phyloP scores from a whole-genome alignment of 1,140 invertebrate genomes.

The Harlomillsia oculata region DNA sequence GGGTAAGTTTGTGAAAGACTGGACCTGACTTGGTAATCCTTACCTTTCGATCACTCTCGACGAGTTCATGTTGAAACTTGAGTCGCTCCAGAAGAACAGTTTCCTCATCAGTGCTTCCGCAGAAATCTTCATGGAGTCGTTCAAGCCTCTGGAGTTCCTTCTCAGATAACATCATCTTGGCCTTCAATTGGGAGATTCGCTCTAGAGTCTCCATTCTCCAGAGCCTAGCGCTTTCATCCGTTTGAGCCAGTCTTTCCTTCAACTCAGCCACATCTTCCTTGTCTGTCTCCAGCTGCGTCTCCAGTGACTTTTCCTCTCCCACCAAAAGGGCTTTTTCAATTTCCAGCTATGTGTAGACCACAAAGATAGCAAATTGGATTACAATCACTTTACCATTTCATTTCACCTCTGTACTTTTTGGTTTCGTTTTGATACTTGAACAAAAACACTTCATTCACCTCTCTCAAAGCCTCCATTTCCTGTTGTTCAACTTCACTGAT shows the following conservation, averaged over 20 bases:
- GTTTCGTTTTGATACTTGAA: too few relatives aligned
- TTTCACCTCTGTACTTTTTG: too few relatives aligned
- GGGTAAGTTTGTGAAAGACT: too few relatives aligned
- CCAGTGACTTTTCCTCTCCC: conserved; percentile 68
- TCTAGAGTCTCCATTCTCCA: conserved; percentile 27
- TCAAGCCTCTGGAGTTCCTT: conserved; percentile 37
- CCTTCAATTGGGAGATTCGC: conserved; percentile 21
- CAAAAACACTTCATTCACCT: conserved; percentile 48
- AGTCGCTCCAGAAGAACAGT: conserved; percentile 52
- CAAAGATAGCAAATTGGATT: neutral
- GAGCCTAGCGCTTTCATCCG: conserved; percentile 22
- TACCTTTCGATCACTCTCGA: conserved; percentile 48
- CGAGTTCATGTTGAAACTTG: conserved; percentile 45
- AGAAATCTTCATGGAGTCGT: conserved; percentile 35
- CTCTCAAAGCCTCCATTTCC: conserved; percentile 70
- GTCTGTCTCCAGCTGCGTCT: conserved; percentile 56
- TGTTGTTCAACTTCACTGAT: conserved; percentile 69
- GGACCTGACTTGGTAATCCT: too few relatives aligned
- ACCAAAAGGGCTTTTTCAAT: conserved; percentile 70
- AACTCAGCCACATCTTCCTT: conserved; percentile 57
- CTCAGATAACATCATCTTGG: conserved; percentile 24
- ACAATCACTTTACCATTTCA: neutral
- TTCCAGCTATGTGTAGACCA: conserved; percentile 53
- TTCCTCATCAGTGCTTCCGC: conserved; percentile 42
- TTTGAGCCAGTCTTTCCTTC: conserved; percentile 45